Evolutionary conservation across 2,888 invertebrate genomes (phyloP).

Genomic region (Trissolcus brochymenae): DNA sequence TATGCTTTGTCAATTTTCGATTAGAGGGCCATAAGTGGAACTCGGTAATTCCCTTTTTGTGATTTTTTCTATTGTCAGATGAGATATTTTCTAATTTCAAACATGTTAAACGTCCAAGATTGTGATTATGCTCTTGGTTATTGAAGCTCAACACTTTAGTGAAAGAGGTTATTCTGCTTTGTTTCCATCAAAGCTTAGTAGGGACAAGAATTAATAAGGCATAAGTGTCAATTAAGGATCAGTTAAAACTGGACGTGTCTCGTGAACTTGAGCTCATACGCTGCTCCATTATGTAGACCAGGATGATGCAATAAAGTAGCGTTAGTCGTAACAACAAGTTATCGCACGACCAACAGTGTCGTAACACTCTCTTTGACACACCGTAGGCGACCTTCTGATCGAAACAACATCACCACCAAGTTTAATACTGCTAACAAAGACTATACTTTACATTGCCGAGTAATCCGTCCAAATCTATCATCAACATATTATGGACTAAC

Average conservation of each 20-base stretch:
- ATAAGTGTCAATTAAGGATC: constrained; percentile 27
- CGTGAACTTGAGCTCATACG: constrained; percentile 26
- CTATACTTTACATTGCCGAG: constrained; percentile 64
- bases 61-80: no score
- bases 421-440: constrained; percentile 67
- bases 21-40: no score
- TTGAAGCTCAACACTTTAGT: no score
- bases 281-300: constrained; percentile 28
- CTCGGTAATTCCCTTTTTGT: no score
- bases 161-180: no score
- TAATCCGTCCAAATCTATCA: constrained; percentile 25
- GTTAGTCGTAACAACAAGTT: constrained; percentile 63
- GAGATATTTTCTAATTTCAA: no score
- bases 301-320: constrained; percentile 56
- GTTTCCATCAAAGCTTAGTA: no score
- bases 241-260: constrained; percentile 25
- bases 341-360: constrained; percentile 68
- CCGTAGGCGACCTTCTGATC: constrained; percentile 44
- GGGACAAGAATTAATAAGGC: constrained; percentile 2
- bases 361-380: constrained; percentile 63
- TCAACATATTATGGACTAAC: not conserved
- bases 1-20: no score
- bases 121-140: no score
- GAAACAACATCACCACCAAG: constrained; percentile 53
- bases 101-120: no score